phyloP scores from a whole-genome alignment of 1,140 invertebrate species.

The Agrypnia vestita region DNA sequence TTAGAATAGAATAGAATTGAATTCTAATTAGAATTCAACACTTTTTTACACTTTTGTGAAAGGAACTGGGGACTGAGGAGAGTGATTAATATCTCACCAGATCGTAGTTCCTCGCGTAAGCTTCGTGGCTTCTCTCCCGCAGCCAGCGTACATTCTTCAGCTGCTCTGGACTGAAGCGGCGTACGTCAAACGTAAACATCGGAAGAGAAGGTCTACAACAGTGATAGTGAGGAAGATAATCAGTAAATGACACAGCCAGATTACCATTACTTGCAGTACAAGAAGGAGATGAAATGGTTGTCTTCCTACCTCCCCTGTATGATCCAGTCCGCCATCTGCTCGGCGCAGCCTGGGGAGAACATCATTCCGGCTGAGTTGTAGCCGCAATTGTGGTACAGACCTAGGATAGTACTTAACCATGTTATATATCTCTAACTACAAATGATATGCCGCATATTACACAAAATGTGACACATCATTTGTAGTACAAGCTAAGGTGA shows the following conservation, averaged over 20 bases:
- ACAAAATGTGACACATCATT: no score
- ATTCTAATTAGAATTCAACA: no score
- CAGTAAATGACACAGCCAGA: conserved; percentile 4
- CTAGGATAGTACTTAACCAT: no score
- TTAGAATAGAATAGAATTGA: no score
- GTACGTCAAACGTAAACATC: conserved; percentile 90
- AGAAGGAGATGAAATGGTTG: neutral
- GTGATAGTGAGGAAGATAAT: no score
- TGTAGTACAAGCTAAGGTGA: no score
- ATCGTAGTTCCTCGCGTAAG: conserved; percentile 90
- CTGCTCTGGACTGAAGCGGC: conserved; percentile 83
- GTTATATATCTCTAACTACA: no score
- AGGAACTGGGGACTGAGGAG: no score
- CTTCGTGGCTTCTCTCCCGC: conserved; percentile 86
- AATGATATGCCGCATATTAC: no score
- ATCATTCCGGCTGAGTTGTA: conserved; percentile 94
- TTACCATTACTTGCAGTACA: no score
- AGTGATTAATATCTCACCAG: conserved; percentile 71
- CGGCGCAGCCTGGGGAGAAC: conserved; percentile 88
- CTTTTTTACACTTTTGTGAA: no score
- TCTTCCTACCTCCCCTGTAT: conserved; percentile 78
- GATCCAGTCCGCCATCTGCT: conserved; percentile 90
- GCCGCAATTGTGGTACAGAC: conserved; percentile 88
- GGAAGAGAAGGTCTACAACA: conserved; percentile 85
- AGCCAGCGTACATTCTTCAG: conserved; percentile 82